These are phyloP conservation scores for Sceloporus tristichus DNA, from an alignment of 2,113 vertebrate genomes.

Conservation along the genomic window DNA sequence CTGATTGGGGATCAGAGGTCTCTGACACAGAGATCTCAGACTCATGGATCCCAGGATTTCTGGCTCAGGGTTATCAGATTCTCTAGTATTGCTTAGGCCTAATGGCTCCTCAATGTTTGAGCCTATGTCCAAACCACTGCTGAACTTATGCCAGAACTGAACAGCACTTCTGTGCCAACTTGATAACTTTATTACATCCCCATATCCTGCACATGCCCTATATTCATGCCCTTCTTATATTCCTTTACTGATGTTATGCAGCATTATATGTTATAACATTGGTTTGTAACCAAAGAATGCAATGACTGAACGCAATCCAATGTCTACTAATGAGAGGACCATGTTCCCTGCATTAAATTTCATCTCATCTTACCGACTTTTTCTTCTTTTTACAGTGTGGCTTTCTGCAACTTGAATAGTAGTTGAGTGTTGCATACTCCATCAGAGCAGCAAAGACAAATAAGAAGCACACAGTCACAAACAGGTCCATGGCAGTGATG, in stretches of 20 bases:
- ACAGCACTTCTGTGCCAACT: not conserved
- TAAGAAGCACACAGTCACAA: slow-evolving; percentile 96
- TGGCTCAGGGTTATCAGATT: too few species aligned
- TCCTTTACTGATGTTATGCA: not conserved
- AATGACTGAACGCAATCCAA: not conserved
- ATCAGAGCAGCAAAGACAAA: slow-evolving; percentile 97
- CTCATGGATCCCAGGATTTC: too few species aligned
- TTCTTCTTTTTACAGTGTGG: slow-evolving; percentile 83
- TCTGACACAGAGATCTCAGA: too few species aligned
- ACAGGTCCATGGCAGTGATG: slow-evolving; percentile 96
- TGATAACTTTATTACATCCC: not conserved
- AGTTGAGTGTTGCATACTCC: slow-evolving; percentile 97
- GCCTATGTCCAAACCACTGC: too few species aligned
- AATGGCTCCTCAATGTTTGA: too few species aligned
- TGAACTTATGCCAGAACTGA: not conserved
- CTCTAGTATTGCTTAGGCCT: too few species aligned
- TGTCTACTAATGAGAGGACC: not conserved
- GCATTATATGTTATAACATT: not conserved
- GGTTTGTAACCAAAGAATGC: not conserved
- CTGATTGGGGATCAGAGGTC: too few species aligned
- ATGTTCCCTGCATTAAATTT: not conserved
- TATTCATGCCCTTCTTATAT: not conserved
- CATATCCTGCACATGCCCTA: not conserved
- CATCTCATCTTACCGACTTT: slow-evolving; percentile 80
- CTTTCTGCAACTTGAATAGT: slow-evolving; percentile 88